Percentiles rank a stretch among this genome's conserved stretches.
Conservation (phyloP, 2,797 vertebrate species). For the Brachyrhaphis roseni region DNA sequence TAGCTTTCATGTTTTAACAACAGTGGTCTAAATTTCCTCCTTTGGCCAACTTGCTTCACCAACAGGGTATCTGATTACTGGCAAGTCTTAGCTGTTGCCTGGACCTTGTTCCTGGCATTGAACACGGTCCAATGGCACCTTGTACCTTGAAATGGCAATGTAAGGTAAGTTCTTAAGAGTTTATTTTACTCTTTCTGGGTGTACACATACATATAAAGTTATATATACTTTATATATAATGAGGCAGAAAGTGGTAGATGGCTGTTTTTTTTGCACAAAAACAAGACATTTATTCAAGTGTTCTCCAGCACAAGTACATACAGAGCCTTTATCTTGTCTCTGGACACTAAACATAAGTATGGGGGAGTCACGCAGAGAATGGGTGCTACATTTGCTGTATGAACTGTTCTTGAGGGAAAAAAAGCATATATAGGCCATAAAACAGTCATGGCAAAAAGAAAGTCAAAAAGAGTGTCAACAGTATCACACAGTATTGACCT, state of each 20-base stretch:
- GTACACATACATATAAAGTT: too few relatives aligned
- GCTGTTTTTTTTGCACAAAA: conserved; percentile 88
- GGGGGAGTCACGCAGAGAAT: conserved; percentile 82
- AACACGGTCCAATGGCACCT: too few relatives aligned
- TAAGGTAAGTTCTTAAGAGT: too few relatives aligned
- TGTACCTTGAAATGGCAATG: too few relatives aligned
- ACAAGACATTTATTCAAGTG: conserved; percentile 99
- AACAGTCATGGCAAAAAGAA: conserved; percentile 92
- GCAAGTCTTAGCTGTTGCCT: too few relatives aligned
- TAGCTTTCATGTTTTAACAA: background rate
- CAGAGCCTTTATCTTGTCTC: conserved; percentile 91
- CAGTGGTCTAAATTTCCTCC: background rate
- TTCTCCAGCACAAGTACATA: conserved; percentile 99
- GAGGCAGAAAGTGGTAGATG: background rate
- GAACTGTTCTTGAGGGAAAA: conserved; percentile 84
- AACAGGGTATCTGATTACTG: too few relatives aligned
- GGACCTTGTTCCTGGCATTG: too few relatives aligned
- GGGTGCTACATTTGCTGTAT: conserved; percentile 97
- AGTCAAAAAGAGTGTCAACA: conserved; percentile 92
- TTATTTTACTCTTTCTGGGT: too few relatives aligned
- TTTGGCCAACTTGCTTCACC: too few relatives aligned
- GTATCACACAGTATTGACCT: conserved; percentile 79
- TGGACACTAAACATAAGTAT: conserved; percentile 90
- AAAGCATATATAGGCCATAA: conserved; percentile 83
- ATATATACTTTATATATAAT: background rate